Percentiles rank a stretch among this genome's conserved stretches.
Evolutionary conservation across 2,888 invertebrate genomes (phyloP).

Genomic region (Drosophila merina): DNA sequence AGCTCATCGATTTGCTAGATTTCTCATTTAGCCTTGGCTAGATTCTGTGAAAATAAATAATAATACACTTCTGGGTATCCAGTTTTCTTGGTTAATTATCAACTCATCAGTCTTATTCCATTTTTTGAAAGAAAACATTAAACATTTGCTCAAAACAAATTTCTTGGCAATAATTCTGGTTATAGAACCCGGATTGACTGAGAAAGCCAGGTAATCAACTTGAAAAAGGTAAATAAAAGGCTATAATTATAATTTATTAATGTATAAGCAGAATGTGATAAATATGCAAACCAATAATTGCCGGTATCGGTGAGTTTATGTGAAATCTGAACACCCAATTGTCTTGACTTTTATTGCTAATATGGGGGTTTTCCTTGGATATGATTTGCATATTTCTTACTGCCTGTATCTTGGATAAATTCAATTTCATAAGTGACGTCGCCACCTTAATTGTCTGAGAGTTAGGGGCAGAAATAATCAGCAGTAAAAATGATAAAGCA

Average conservation of each 20-base stretch:
- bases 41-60: background rate
- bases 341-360: slow-evolving; percentile 25
- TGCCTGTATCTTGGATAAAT: background rate
- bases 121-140: slow-evolving; percentile 7
- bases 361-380: slow-evolving; percentile 27
- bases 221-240: slow-evolving; percentile 11
- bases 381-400: slow-evolving; percentile 10
- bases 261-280: slow-evolving; percentile 23
- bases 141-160: slow-evolving; percentile 14
- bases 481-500: background rate
- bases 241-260: slow-evolving; percentile 55
- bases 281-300: slow-evolving; percentile 66
- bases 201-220: slow-evolving; percentile 27
- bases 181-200: slow-evolving; percentile 63
- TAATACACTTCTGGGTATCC: background rate
- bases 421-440: slow-evolving; percentile 24
- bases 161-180: slow-evolving; percentile 9
- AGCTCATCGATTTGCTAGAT: background rate
- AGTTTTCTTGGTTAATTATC: background rate
- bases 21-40: background rate
- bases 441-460: slow-evolving; percentile 1
- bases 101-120: background rate
- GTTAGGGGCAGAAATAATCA: background rate
- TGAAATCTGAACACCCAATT: slow-evolving; percentile 47
- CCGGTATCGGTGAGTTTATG: slow-evolving; percentile 15